These are phyloP conservation scores for Riparia riparia DNA, from an alignment of 2,113 vertebrate species.

Conservation along the genomic window DNA sequence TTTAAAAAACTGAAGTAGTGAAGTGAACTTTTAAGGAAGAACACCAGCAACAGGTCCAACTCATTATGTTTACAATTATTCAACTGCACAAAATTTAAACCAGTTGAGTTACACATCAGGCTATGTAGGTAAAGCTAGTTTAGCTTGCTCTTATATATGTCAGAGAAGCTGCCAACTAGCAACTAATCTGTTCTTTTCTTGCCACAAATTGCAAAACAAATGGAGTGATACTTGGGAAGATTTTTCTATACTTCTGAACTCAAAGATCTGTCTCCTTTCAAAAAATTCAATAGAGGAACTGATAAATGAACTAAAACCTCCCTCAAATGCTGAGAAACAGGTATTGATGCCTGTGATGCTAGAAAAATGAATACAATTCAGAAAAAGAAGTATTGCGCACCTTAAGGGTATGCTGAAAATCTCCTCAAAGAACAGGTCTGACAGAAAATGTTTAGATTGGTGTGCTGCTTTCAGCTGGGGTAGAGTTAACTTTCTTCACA, in stretches of 20 bases:
- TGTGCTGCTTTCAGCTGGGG: neutral
- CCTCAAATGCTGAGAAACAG: neutral
- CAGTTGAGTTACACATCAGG: neutral
- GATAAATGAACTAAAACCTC: conserved; percentile 12
- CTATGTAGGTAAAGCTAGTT: neutral
- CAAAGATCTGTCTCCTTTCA: neutral
- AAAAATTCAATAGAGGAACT: neutral
- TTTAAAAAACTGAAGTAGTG: neutral
- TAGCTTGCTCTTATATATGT: neutral
- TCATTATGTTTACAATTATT: neutral
- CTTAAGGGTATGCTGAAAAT: neutral
- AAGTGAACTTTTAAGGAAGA: neutral
- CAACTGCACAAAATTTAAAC: neutral
- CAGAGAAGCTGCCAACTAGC: neutral
- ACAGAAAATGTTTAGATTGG: neutral
- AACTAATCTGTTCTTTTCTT: neutral
- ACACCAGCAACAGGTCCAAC: neutral
- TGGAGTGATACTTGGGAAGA: neutral
- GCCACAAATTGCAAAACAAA: neutral
- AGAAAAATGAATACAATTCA: neutral
- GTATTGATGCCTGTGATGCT: neutral
- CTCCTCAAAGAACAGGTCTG: neutral
- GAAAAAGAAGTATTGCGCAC: neutral
- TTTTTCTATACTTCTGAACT: neutral
- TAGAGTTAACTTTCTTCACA: neutral